Conservation (phyloP, 2,797 vertebrate species). For the Acipenser oxyrinchus region DNA sequence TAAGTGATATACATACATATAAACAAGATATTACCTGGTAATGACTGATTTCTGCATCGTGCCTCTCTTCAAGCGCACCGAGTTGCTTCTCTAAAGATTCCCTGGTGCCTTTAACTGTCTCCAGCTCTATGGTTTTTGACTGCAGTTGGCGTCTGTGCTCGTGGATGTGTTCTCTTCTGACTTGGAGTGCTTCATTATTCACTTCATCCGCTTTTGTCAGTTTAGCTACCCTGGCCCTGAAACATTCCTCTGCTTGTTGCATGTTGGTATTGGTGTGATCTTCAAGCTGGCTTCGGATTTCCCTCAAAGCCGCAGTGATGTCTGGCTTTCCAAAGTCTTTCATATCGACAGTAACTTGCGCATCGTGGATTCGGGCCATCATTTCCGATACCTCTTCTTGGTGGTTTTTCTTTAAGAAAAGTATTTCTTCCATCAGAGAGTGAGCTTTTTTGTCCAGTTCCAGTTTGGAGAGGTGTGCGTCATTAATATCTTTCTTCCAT, state of each 20-base stretch:
- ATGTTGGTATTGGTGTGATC: constrained; percentile 3
- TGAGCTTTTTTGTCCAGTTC: constrained; percentile 15
- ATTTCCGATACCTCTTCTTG: constrained; percentile 15
- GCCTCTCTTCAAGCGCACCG: constrained; percentile 12
- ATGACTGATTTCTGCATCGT: constrained; percentile 9
- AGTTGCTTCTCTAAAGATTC: constrained; percentile 17
- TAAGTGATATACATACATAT: neutral
- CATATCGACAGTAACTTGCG: constrained; percentile 2
- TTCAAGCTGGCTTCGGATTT: constrained; percentile 18
- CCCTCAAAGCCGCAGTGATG: constrained; percentile 15
- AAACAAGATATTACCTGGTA: constrained; percentile 10
- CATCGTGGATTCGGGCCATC: constrained; percentile 5
- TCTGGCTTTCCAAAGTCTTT: constrained; percentile 9
- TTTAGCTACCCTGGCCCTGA: constrained; percentile 3
- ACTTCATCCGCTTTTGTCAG: constrained; percentile 13
- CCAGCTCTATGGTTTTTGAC: constrained; percentile 15
- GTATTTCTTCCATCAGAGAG: constrained; percentile 7
- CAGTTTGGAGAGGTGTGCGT: neutral
- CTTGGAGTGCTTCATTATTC: constrained; percentile 12
- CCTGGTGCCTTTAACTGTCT: constrained; percentile 13
- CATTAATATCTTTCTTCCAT: constrained; percentile 7
- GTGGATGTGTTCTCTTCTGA: constrained; percentile 8
- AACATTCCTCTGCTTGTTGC: constrained; percentile 13
- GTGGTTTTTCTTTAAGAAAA: constrained; percentile 14
- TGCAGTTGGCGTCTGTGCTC: constrained; percentile 14